These are phyloP conservation scores for Takifugu ocellatus DNA, from an alignment of 2,797 vertebrate genomes.

Conservation along the genomic window DNA sequence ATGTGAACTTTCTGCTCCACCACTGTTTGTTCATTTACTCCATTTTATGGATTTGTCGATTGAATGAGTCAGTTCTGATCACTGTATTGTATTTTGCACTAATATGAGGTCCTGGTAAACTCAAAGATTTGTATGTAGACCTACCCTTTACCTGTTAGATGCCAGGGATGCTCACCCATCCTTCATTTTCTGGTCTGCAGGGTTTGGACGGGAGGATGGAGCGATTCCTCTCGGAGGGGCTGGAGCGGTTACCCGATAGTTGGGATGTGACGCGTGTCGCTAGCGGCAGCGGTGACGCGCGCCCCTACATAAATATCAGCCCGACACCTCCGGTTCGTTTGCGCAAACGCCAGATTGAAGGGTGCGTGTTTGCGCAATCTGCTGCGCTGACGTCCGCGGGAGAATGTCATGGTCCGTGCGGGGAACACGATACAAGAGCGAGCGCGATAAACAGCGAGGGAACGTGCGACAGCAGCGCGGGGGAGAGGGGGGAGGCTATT, in stretches of 20 bases:
- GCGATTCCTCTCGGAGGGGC: slow-evolving; percentile 7
- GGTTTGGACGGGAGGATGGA: slow-evolving; percentile 8
- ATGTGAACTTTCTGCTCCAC: slow-evolving; percentile 49
- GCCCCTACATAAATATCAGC: slow-evolving; percentile 53
- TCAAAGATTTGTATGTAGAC: slow-evolving; percentile 50
- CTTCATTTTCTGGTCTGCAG: background rate
- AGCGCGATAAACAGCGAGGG: slow-evolving; percentile 34
- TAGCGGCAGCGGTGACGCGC: slow-evolving; percentile 17
- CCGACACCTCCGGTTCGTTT: slow-evolving; percentile 34
- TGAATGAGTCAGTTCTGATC: slow-evolving; percentile 50
- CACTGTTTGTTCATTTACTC: slow-evolving; percentile 26
- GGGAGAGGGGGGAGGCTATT: slow-evolving; percentile 28
- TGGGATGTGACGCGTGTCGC: slow-evolving; percentile 27
- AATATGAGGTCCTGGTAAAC: slow-evolving; percentile 64
- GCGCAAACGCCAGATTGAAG: slow-evolving; percentile 42
- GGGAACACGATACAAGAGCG: slow-evolving; percentile 53
- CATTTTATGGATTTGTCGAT: background rate
- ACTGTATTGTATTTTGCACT: slow-evolving; percentile 65
- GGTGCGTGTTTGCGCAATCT: slow-evolving; percentile 62
- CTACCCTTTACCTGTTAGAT: slow-evolving; percentile 62
- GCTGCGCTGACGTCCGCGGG: slow-evolving; percentile 56
- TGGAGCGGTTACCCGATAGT: slow-evolving; percentile 12
- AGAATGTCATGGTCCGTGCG: slow-evolving; percentile 32
- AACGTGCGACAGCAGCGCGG: slow-evolving; percentile 16
- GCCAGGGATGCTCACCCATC: slow-evolving; percentile 51